Percentiles rank a stretch among this genome's conserved stretches.
Conservation (phyloP, 92 coral and sea anemone species). For the Desmophyllum pertusum region DNA sequence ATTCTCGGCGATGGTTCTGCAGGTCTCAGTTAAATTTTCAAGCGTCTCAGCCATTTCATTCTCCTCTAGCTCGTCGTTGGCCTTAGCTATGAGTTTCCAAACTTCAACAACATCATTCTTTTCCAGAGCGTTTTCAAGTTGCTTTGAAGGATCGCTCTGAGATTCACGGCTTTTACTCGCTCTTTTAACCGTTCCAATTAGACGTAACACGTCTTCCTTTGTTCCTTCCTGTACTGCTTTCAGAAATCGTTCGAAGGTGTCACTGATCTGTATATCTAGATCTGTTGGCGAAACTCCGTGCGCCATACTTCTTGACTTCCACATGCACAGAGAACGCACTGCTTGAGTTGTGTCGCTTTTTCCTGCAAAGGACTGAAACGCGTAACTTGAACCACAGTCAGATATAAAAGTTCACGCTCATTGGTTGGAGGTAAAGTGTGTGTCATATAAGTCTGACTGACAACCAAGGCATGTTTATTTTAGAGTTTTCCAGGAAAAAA, state of each 20-base stretch:
- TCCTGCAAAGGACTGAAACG: too few relatives aligned
- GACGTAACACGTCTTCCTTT: not conserved
- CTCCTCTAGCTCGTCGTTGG: too few relatives aligned
- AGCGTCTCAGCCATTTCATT: not conserved
- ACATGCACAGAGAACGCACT: too few relatives aligned
- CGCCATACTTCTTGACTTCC: too few relatives aligned
- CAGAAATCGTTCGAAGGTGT: conserved; percentile 1
- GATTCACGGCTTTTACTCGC: not conserved
- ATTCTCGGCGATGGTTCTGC: not conserved
- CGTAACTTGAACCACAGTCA: too few relatives aligned
- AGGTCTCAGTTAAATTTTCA: not conserved
- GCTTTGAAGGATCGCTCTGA: not conserved
- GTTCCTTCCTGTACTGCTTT: not conserved
- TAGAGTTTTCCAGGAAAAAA: too few relatives aligned
- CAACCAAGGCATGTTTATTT: too few relatives aligned
- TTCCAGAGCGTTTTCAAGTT: not conserved
- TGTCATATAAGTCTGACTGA: too few relatives aligned
- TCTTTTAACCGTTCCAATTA: not conserved
- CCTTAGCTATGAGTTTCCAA: not conserved
- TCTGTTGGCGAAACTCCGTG: too few relatives aligned
- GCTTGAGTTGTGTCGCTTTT: not conserved
- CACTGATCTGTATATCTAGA: not conserved
- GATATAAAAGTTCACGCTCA: too few relatives aligned
- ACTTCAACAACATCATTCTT: not conserved
- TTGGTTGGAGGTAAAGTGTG: too few relatives aligned